Evolutionary conservation across 2,113 vertebrate species (phyloP).

Genomic region (Carassius gibelio): DNA sequence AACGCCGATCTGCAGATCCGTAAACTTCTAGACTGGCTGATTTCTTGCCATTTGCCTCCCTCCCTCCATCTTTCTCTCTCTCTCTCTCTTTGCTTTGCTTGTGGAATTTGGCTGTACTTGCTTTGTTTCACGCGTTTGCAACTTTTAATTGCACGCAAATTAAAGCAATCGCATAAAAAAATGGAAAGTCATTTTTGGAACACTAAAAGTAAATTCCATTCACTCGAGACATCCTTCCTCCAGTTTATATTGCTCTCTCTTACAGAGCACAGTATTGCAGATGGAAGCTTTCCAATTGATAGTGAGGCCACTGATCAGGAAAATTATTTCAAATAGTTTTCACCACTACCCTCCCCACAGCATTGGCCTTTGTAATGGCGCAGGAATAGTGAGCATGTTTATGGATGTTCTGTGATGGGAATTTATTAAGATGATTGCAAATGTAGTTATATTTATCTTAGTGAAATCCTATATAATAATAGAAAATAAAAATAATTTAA

Average conservation of each 20-base stretch:
- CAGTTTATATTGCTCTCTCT: constrained; percentile 75
- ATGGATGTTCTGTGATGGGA: constrained; percentile 40
- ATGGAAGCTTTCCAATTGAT: constrained; percentile 80
- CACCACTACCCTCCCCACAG: constrained; percentile 75
- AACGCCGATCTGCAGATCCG: constrained; percentile 41
- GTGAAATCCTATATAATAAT: constrained; percentile 5
- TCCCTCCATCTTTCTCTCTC: background rate
- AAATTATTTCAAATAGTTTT: constrained; percentile 80
- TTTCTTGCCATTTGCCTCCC: background rate
- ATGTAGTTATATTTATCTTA: constrained; percentile 17
- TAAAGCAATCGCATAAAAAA: constrained; percentile 71
- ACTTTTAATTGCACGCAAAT: constrained; percentile 77
- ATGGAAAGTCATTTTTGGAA: constrained; percentile 76
- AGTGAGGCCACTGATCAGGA: constrained; percentile 79
- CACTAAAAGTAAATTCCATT: constrained; percentile 75
- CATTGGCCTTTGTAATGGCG: constrained; percentile 63
- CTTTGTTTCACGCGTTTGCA: constrained; percentile 66
- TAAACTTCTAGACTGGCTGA: constrained; percentile 47
- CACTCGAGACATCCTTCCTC: constrained; percentile 68
- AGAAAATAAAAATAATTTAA: background rate
- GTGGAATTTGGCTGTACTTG: constrained; percentile 50
- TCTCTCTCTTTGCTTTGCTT: constrained; percentile 18
- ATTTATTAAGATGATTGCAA: constrained; percentile 38
- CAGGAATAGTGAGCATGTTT: constrained; percentile 64
- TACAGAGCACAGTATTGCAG: constrained; percentile 69